Conservation (phyloP, 2,888 invertebrate genomes). For the Nemurella pictetii region DNA sequence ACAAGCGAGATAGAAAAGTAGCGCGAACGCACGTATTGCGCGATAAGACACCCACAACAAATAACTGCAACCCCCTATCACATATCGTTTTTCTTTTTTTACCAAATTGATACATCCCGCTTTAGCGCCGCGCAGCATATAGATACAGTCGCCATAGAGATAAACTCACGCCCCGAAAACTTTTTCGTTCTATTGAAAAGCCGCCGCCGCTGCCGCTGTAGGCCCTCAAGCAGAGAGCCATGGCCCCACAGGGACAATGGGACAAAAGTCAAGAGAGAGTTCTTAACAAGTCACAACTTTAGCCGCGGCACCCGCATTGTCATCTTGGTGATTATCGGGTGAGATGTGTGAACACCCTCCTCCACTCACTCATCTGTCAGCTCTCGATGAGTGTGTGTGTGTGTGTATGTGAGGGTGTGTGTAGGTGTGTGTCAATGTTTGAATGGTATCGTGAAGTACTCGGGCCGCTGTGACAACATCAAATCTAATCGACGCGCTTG, state of each 20-base stretch:
- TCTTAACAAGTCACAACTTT: background rate
- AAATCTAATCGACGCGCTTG: background rate
- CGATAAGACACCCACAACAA: background rate
- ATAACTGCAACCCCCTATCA: background rate
- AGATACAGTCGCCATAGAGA: background rate
- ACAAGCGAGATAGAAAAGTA: background rate
- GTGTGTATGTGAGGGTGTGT: too few species aligned
- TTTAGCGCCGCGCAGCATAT: background rate
- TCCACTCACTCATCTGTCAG: background rate
- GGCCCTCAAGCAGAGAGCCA: too few species aligned
- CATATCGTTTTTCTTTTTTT: background rate
- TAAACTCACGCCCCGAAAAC: background rate
- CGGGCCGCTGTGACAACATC: background rate
- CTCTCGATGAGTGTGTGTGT: too few species aligned
- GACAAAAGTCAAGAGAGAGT: background rate
- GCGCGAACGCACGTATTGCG: too few species aligned
- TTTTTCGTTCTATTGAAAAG: background rate
- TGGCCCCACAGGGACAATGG: background rate
- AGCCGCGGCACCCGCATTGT: background rate
- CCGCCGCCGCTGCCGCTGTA: background rate
- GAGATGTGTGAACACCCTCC: background rate
- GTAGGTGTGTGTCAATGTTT: background rate
- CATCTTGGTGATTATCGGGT: background rate
- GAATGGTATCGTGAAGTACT: background rate
- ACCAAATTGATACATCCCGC: background rate